Base-by-base conservation (phyloP, 2,888 invertebrate species). In the Acleris emargana region DNA sequence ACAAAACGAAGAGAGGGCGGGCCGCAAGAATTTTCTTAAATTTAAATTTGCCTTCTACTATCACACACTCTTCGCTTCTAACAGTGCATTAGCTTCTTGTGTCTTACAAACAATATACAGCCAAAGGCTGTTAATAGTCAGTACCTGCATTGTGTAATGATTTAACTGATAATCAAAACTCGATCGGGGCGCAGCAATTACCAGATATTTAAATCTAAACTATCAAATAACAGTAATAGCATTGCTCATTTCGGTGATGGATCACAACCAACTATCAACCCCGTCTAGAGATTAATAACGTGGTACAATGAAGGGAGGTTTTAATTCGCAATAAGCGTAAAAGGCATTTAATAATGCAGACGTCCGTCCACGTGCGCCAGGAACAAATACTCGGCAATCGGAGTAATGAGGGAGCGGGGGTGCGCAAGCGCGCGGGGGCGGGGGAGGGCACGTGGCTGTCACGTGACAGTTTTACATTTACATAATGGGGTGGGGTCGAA, bases 321-420 rank as follows among this genome's bases (percentile, higher is more conserved):
- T 89, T 85, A 88, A 86, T 83, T 89, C 74, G 87, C 89, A 90
- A 91, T 91, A 91, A 91, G 89, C 88, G 86, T 92, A 89, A 91
- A 92, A 91, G 92, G 89, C 92, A 91, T 92, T 92, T 92, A 92
- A 91, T 92, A 91, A 92, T 92, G 90, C 90, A 92, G 84, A 87
- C 90, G 88, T 88, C 85, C 82, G 87, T 72, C 75, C 88, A 86
- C 87, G 88, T 88, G 89, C 87, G 80, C 77, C 74, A 79, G 79
- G 88, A 87, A 88, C 89, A 90, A 91, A 91, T 91, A 86, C 87
- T 82, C 80, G 80, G 86, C 88, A 87, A 90, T 91, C 83, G 82
- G 64, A 76, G 83, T 91, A 92, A 91, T 91, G 90, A 90, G 87
- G 80, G 82, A 69, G 71, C 74, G 82, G 83, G 84, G 83, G 76